A percentile compares a stretch with the other conserved stretches of the same genome.
phyloP scores from a whole-genome alignment of 2,888 invertebrate genomes.

The Timema podura region DNA sequence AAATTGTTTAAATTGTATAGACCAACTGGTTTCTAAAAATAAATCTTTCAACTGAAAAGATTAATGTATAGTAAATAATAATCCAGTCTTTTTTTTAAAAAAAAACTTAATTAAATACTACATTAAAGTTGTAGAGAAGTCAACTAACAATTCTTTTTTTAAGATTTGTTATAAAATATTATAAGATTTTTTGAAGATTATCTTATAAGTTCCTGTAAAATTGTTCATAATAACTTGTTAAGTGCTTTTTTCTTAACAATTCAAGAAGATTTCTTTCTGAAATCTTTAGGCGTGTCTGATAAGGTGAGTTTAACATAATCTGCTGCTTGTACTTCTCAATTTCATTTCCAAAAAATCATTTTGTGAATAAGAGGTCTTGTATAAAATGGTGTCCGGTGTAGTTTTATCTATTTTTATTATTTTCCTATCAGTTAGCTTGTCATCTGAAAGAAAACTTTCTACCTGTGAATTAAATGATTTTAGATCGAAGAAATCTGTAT shows the following conservation, averaged over 20 bases:
- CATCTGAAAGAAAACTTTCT: too few species aligned
- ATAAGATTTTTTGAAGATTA: too few species aligned
- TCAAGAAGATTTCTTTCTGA: not conserved
- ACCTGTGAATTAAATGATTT: not conserved
- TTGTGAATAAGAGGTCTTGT: slow-evolving; percentile 8
- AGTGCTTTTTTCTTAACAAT: not conserved
- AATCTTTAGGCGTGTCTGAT: not conserved
- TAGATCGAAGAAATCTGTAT: slow-evolving; percentile 9
- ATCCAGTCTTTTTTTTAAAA: too few species aligned
- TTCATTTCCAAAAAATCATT: not conserved
- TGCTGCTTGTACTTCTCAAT: not conserved
- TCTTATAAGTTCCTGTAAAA: slow-evolving; percentile 1
- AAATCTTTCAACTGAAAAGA: not conserved
- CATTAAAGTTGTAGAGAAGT: too few species aligned
- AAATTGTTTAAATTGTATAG: too few species aligned
- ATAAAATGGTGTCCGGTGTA: not conserved
- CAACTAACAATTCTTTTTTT: too few species aligned
- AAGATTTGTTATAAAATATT: too few species aligned
- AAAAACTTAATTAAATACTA: too few species aligned
- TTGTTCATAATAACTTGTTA: not conserved
- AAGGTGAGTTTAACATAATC: not conserved
- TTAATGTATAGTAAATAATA: too few species aligned
- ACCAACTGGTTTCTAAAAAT: not conserved
- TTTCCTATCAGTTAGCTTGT: slow-evolving; percentile 1
- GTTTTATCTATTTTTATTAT: not conserved